A percentile compares a stretch with the other conserved stretches of the same genome.
phyloP scores from a whole-genome alignment of 1,140 invertebrate genomes.

The Monomorium pharaonis region DNA sequence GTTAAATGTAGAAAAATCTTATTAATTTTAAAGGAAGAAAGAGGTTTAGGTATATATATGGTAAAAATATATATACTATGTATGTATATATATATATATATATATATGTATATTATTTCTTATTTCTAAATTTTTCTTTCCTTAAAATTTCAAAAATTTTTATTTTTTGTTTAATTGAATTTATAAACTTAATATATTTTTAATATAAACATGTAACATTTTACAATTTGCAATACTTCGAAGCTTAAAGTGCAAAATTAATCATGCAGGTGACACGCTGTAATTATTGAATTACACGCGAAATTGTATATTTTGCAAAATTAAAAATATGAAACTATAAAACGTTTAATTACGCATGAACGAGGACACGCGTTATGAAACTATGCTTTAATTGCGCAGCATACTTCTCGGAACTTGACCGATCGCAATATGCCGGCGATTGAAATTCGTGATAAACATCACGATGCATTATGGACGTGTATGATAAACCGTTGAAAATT shows the following conservation, averaged over 20 bases:
- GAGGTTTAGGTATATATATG: not conserved
- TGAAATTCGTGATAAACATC: not conserved
- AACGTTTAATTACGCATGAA: conserved; percentile 20
- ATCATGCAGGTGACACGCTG: not conserved
- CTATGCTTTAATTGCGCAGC: not conserved
- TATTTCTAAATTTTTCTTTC: too few species aligned
- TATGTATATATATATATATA: not conserved
- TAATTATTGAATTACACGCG: not conserved
- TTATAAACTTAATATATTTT: not conserved
- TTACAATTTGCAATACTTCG: not conserved
- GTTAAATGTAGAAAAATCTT: not conserved
- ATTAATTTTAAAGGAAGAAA: not conserved
- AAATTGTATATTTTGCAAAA: conserved; percentile 1
- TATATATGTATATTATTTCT: not conserved
- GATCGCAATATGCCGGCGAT: not conserved
- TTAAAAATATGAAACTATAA: not conserved
- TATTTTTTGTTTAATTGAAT: too few species aligned
- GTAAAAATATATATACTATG: too few species aligned
- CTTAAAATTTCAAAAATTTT: too few species aligned
- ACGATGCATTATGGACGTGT: not conserved
- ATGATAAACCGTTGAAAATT: conserved; percentile 16
- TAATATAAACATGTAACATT: not conserved
- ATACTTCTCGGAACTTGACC: not conserved
- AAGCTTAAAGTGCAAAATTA: not conserved
- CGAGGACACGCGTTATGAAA: not conserved